Conservation (phyloP, 1,140 invertebrate genomes). For the Hermetia illucens region DNA sequence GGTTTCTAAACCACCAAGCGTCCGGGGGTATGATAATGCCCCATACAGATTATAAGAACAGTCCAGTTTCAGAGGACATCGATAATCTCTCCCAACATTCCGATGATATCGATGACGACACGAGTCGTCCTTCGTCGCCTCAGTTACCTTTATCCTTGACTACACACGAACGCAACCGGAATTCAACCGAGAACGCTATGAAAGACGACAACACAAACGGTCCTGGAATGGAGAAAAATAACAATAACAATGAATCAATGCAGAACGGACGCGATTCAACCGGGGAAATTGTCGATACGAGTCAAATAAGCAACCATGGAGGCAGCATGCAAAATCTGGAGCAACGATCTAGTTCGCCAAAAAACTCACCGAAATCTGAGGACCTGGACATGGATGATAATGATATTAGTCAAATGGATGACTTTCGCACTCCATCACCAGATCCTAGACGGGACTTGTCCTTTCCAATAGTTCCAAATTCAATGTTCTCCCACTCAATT, state of each 20-base stretch:
- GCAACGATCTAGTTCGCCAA: constrained; percentile 11
- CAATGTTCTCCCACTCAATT: constrained; percentile 70
- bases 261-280: constrained; percentile 30
- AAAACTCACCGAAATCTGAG: constrained; percentile 26
- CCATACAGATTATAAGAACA: constrained; percentile 28
- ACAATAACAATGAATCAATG: constrained; percentile 36
- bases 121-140: constrained; percentile 20
- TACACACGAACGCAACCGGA: constrained; percentile 25
- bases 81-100: constrained; percentile 31
- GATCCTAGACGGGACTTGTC: constrained; percentile 25
- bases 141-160: constrained; percentile 26
- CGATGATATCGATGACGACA: constrained; percentile 28
- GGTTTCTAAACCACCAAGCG: constrained; percentile 22
- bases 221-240: constrained; percentile 13
- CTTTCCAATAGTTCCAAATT: constrained; percentile 67
- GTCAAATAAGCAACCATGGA: constrained; percentile 4
- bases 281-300: constrained; percentile 7
- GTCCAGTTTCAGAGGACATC: constrained; percentile 28
- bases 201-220: constrained; percentile 36
- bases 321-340: constrained; percentile 7
- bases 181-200: constrained; percentile 26
- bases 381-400: constrained; percentile 30
- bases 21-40: constrained; percentile 16
- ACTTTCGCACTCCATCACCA: constrained; percentile 27
- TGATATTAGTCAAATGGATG: constrained; percentile 25